Base-by-base conservation (phyloP, 2,797 vertebrate genomes). In the Peromyscus aztecus region DNA sequence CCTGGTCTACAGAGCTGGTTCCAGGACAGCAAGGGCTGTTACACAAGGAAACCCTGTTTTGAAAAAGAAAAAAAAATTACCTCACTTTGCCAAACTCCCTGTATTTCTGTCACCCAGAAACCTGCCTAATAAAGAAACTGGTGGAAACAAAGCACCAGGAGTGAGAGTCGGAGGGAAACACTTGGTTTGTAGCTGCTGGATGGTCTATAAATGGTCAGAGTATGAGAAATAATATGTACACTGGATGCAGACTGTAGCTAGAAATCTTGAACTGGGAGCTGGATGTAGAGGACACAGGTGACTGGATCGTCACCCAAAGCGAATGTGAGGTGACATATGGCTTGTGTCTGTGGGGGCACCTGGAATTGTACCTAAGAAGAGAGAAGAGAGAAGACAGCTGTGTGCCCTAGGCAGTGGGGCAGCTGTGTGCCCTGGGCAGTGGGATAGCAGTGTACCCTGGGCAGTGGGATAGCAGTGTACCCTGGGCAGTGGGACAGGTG, bases 31-130 rank as follows among this genome's bases (percentile, higher is more conserved):
- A 2, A 52, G 52, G 52, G 52, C 52, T 52, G 52, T 52, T 52
- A 52, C 12, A 52, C 52, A 52, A 52, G 52, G 52, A 52, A 52
- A 52, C 13, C 52, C 46, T 2, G 13, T 52, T 52, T 52, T 2
- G 13, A 52, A 52, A 52, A 52, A 52, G 52, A n/a, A 52, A 52
- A 52, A 52, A 46, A 52, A 67, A 31, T 13, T 55, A 61, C 46
- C n/a, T 97, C 40, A 34, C 19, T 76, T 94, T 83, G 82, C 65
- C 78, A 76, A 61, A 76, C 29, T 52, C 73, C 29, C 49, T 67
- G 27, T 55, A 85, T 81, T 94, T 89, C 75, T 94, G 59, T 91
- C 65, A 55, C 73, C 40, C 19, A 46, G 88, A 95, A n/a, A 65
- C 52, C 52, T 52, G 52, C 52, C 52, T 52, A 52, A 14, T 52